These are phyloP conservation scores for Alligator sinensis DNA, from an alignment of 2,113 vertebrate species.

Conservation along the genomic window DNA sequence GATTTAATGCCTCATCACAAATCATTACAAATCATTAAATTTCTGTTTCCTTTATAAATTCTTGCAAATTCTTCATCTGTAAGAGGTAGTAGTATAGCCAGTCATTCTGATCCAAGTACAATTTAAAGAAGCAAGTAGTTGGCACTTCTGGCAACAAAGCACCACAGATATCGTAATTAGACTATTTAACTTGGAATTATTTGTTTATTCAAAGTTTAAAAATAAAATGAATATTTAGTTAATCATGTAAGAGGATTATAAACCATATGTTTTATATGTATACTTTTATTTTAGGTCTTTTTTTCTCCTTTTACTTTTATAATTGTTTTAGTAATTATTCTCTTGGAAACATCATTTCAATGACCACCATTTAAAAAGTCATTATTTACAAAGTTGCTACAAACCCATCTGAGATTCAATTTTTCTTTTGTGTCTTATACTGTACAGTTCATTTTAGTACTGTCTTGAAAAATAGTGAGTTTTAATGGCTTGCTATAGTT, in stretches of 20 bases:
- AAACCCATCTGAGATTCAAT: neutral
- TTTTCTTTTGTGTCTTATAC: neutral
- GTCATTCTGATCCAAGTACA: neutral
- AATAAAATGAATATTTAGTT: neutral
- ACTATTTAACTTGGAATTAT: neutral
- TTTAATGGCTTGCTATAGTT: neutral
- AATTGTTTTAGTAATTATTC: constrained; percentile 24
- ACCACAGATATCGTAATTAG: neutral
- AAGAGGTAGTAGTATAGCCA: neutral
- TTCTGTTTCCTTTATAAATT: neutral
- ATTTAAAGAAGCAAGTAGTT: neutral
- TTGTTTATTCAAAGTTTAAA: neutral
- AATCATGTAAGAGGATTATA: neutral
- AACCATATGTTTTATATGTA: neutral
- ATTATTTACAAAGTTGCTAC: neutral
- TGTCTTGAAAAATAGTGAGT: neutral
- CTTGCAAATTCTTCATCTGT: neutral
- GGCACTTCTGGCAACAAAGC: neutral
- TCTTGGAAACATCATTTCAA: neutral
- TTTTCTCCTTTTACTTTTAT: neutral
- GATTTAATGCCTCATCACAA: neutral
- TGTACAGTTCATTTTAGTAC: neutral
- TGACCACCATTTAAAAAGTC: neutral
- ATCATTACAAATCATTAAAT: too few species aligned
- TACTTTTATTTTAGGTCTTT: neutral